Percentiles rank a stretch among this genome's conserved stretches.
phyloP scores from a whole-genome alignment of 2,113 vertebrate species.

The Pseudorhombus dupliciocellatus region DNA sequence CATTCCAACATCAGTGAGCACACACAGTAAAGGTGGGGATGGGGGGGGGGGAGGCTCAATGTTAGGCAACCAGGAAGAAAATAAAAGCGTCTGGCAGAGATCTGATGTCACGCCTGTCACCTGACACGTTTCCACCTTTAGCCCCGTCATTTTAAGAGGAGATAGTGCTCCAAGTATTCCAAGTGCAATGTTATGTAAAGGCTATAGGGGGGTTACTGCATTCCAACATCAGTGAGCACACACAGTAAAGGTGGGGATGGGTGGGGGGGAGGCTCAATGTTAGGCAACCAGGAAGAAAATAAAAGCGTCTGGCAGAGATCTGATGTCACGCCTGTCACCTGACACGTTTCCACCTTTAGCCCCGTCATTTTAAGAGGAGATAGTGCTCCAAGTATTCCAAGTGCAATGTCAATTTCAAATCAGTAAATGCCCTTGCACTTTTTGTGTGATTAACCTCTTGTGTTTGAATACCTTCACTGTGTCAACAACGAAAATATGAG shows the following conservation, averaged over 20 bases:
- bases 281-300: conserved; percentile 17
- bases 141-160: neutral
- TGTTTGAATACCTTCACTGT: conserved; percentile 8
- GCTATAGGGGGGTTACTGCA: too few species aligned
- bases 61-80: conserved; percentile 17
- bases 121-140: conserved; percentile 6
- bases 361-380: neutral
- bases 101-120: conserved; percentile 6
- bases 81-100: conserved; percentile 1
- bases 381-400: neutral
- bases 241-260: too few species aligned
- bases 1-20: conserved; percentile 22
- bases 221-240: too few species aligned
- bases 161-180: neutral
- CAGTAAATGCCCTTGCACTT: neutral
- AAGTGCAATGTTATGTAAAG: neutral
- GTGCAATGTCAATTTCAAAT: neutral
- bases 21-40: conserved; percentile 24
- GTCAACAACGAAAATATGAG: conserved; percentile 12
- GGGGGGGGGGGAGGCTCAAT: conserved; percentile 24
- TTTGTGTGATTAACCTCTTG: neutral
- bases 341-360: neutral
- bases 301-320: neutral
- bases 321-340: conserved; percentile 10
- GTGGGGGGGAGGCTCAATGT: conserved; percentile 30